These are phyloP conservation scores for Anastrepha ludens DNA, from an alignment of 1,140 invertebrate species.

Conservation along the genomic window DNA sequence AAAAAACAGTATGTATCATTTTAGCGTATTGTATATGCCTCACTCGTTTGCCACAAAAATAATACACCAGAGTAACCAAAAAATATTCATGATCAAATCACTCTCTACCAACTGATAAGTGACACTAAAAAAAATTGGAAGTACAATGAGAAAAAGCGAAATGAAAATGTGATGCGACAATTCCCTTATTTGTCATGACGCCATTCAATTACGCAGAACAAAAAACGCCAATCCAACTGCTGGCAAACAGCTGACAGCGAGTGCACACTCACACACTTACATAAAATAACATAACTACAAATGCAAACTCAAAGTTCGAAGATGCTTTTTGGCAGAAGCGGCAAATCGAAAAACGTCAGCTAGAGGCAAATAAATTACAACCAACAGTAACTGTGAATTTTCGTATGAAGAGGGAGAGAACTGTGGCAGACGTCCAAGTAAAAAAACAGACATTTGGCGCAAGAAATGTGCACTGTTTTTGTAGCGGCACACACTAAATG, in stretches of 20 bases:
- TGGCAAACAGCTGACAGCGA: constrained; percentile 40
- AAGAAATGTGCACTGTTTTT: constrained; percentile 42
- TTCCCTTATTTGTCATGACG: constrained; percentile 51
- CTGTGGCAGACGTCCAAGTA: neutral
- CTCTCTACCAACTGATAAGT: neutral
- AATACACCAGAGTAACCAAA: too few relatives aligned
- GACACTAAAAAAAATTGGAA: neutral
- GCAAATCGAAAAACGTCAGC: constrained; percentile 39
- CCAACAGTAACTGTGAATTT: constrained; percentile 32
- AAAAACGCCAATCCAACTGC: constrained; percentile 21
- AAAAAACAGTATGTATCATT: too few relatives aligned
- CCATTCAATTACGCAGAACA: constrained; percentile 46
- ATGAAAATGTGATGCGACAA: constrained; percentile 54
- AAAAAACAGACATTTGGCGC: constrained; percentile 36
- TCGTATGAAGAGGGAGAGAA: neutral
- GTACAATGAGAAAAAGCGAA: neutral
- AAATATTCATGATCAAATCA: too few relatives aligned
- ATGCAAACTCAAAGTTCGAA: constrained; percentile 30
- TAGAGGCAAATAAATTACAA: constrained; percentile 32
- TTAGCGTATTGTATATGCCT: too few relatives aligned
- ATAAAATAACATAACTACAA: neutral
- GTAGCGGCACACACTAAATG: neutral
- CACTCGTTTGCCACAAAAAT: too few relatives aligned
- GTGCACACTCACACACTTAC: neutral
- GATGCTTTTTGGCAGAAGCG: constrained; percentile 33